Evolutionary conservation across 2,113 vertebrate species (phyloP).

Genomic region (Pelvicachromis taeniatus): DNA sequence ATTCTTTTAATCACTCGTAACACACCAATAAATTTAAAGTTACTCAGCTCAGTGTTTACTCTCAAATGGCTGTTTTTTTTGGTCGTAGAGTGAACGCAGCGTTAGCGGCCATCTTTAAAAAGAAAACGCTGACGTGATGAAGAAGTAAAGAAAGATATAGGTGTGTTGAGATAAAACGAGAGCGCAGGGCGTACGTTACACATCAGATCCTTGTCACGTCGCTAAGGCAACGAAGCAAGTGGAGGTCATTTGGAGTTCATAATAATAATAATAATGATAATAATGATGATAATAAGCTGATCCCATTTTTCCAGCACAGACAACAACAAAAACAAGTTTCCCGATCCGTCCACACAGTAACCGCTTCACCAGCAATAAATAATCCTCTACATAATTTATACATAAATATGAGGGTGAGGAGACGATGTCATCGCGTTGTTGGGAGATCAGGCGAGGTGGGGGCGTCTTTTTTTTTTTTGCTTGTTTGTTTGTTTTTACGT

Average conservation of each 20-base stretch:
- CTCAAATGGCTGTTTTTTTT: neutral
- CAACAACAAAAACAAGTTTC: neutral
- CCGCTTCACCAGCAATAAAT: constrained; percentile 53
- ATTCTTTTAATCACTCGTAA: neutral
- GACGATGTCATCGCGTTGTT: neutral
- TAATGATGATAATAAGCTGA: neutral
- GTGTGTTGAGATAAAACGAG: neutral
- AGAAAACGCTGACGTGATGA: neutral
- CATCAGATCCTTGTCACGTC: neutral
- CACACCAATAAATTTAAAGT: neutral
- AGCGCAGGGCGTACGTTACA: neutral
- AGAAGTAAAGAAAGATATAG: neutral
- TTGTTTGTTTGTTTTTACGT: neutral
- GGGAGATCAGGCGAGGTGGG: neutral
- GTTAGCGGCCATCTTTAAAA: neutral
- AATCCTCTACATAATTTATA: constrained; percentile 30
- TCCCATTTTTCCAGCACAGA: neutral
- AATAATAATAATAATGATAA: neutral
- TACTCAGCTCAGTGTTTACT: neutral
- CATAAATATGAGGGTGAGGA: constrained; percentile 36
- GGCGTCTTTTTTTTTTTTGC: neutral
- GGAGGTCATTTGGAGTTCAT: neutral
- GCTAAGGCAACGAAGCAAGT: neutral
- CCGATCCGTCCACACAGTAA: neutral
- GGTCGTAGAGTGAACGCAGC: neutral